phyloP scores from a whole-genome alignment of 2,797 vertebrate species.

The Chelon labrosus region DNA sequence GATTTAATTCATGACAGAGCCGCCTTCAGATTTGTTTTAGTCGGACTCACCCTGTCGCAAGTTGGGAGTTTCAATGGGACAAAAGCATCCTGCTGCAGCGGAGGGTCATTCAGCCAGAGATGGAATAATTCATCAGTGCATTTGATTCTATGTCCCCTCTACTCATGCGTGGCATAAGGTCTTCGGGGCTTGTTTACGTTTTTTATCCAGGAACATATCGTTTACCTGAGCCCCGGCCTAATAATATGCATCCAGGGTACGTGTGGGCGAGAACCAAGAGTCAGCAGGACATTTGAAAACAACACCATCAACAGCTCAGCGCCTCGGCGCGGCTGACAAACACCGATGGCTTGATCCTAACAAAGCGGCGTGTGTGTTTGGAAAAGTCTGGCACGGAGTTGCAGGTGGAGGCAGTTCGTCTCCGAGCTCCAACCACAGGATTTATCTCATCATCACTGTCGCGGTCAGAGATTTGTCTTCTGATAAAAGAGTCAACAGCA shows the following conservation, averaged over 20 bases:
- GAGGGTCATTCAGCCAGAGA: slow-evolving; percentile 57
- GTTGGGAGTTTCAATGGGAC: slow-evolving; percentile 54
- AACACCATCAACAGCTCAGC: slow-evolving; percentile 80
- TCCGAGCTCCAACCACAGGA: slow-evolving; percentile 32
- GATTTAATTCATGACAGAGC: slow-evolving; percentile 17
- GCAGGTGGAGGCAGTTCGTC: slow-evolving; percentile 52
- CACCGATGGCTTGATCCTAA: slow-evolving; percentile 55
- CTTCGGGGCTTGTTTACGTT: slow-evolving; percentile 83
- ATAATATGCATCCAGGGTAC: slow-evolving; percentile 78
- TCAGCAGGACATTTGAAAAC: slow-evolving; percentile 82
- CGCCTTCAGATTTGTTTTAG: slow-evolving; percentile 20
- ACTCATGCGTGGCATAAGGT: slow-evolving; percentile 68
- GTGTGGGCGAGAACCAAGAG: slow-evolving; percentile 62
- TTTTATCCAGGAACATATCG: slow-evolving; percentile 77
- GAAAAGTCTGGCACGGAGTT: slow-evolving; percentile 50
- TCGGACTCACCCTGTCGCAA: slow-evolving; percentile 25
- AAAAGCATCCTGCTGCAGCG: slow-evolving; percentile 33
- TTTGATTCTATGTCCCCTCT: slow-evolving; percentile 69
- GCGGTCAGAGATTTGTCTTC: slow-evolving; percentile 41
- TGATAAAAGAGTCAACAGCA: slow-evolving; percentile 36
- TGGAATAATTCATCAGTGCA: slow-evolving; percentile 80
- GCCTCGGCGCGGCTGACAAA: slow-evolving; percentile 60
- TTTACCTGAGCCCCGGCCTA: slow-evolving; percentile 82
- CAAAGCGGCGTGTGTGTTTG: slow-evolving; percentile 61
- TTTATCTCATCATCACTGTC: slow-evolving; percentile 27